These are phyloP conservation scores for Rhizomys pruinosus DNA, from an alignment of 2,113 vertebrate species.

Conservation along the genomic window DNA sequence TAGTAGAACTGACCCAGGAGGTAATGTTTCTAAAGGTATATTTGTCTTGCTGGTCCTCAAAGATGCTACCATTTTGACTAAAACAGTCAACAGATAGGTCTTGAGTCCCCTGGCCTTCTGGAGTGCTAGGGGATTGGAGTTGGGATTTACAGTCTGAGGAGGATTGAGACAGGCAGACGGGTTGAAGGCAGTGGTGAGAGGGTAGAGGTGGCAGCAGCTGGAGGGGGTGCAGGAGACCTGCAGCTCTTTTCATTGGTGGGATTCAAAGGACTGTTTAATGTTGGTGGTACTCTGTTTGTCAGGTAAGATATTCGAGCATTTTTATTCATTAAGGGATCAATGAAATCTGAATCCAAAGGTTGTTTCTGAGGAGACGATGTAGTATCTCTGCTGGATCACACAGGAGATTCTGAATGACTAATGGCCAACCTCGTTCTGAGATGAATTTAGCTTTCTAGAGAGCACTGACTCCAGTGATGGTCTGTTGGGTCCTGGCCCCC, in stretches of 20 bases:
- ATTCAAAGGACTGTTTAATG: constrained; percentile 82
- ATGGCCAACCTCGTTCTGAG: not conserved
- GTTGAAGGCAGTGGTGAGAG: too few relatives aligned
- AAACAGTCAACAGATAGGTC: constrained; percentile 89
- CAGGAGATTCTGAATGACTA: not conserved
- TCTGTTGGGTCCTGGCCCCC: too few relatives aligned
- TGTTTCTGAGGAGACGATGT: constrained; percentile 86
- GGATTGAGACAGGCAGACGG: constrained; percentile 86
- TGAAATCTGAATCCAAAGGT: constrained; percentile 84
- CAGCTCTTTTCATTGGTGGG: constrained; percentile 81
- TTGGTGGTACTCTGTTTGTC: constrained; percentile 84
- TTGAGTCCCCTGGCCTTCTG: constrained; percentile 91
- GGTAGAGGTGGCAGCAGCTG: constrained; percentile 80
- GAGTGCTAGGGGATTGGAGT: constrained; percentile 92
- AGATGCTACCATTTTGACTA: constrained; percentile 84
- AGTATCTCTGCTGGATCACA: not conserved
- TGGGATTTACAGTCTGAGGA: constrained; percentile 87
- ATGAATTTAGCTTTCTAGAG: not conserved
- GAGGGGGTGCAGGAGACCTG: constrained; percentile 69
- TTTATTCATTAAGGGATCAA: constrained; percentile 90
- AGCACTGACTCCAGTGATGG: not conserved
- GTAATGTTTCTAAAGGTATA: constrained; percentile 83
- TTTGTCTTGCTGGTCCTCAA: constrained; percentile 88
- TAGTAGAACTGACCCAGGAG: constrained; percentile 69
- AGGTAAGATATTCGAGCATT: constrained; percentile 92